Base-by-base conservation (phyloP, 2,113 vertebrate species). In the Melanocharis versteri region DNA sequence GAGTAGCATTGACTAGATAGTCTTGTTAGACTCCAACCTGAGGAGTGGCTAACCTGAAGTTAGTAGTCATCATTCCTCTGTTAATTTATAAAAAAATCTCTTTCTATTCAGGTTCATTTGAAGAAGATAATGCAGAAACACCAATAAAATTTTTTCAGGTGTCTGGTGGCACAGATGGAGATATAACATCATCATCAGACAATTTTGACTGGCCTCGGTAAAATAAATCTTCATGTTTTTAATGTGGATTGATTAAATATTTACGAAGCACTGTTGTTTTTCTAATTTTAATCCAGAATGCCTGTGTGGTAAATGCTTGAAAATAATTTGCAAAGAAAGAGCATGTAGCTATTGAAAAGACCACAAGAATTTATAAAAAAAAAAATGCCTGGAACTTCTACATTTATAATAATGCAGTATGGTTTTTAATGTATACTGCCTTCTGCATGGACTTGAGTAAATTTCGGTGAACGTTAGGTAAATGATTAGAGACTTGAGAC, bases 141-240 rank as follows among this genome's bases (percentile, higher is more conserved):
- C 97, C 98, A 31, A 15, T 98, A 40, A 98, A 97, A 37, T 99
- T 99, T 97, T 97, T 99, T 94, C 97, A 98, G 33, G 99, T 99
- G 61, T 98, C 98, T 62, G 98, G 99, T 94, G 98, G 98, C 27
- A 98, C 98, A 87, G 99, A 99, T 93, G 99, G 99, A 97, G 98
- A 99, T 86, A 98, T 98, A 97, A 94, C 98, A 7, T 97, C 99
- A 8, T 99, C 99, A 10, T 99, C 99, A 57, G 99, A 99, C 90
- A 98, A 98, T 94, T 99, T 99, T 95, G 99, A 99, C 92, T 99
- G 99, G 99, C 99, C 99, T 13, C 98, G 99, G 99, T 99, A 95
- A 98, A 84, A 90, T 40, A 70, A 69, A 11, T 21, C 60, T 92
- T 56, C 5, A 7, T 42, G 2, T 44, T 72, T 83, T 78, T 51